Evolutionary conservation across 2,797 vertebrate genomes (phyloP), one percentile per base, ranked within the genome.

Genomic region (Molossus alvarezi): DNA sequence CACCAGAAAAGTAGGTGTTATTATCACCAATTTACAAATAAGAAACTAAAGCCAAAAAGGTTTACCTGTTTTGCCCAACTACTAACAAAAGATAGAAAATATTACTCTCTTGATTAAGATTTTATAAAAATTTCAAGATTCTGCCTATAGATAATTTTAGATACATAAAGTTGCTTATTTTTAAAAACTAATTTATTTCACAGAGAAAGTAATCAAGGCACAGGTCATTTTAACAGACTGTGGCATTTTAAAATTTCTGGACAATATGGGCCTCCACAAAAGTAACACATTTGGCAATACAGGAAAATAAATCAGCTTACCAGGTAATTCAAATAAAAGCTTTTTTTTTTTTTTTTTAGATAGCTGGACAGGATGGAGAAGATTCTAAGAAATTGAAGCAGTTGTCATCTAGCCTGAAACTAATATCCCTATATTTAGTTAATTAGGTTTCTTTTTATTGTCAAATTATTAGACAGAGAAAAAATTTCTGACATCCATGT

Each of bases 71-170:
- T 93, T 93, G 21, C 8, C 57, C 57, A 91, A n/a, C 12, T 69
- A 72, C 15, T 77, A 94, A 94, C 20, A 95, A 72, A 93, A 81
- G 41, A 41, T 51, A 91, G 37, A 87, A 77, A 73, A 92, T 5
- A 88, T 15, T 88, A 58, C 84, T 83, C 51, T 94, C 64, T 90
- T 88, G 29, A 80, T 64, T 84, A 92, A 89, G 51, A 15, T 9
- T 83, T 85, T 92, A 94, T n/a, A 67, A 94, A 94, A 23, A 45
- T 81, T 91, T 75, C 77, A 95, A 60, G 25, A 84, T 84, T 95
- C 71, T 90, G 2, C 37, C 21, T 87, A 84, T 4, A 64, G 33
- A 75, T 92, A 15, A 87, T 90, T 94, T 94, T 65, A 94, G 72
- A 84, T n/a, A 81, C 57, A 29, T 20, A 80, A 6, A 85, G 18